These are phyloP conservation scores for Scaptodrosophila latifasciaeformis DNA, from an alignment of 2,888 invertebrate species.

Conservation along the genomic window DNA sequence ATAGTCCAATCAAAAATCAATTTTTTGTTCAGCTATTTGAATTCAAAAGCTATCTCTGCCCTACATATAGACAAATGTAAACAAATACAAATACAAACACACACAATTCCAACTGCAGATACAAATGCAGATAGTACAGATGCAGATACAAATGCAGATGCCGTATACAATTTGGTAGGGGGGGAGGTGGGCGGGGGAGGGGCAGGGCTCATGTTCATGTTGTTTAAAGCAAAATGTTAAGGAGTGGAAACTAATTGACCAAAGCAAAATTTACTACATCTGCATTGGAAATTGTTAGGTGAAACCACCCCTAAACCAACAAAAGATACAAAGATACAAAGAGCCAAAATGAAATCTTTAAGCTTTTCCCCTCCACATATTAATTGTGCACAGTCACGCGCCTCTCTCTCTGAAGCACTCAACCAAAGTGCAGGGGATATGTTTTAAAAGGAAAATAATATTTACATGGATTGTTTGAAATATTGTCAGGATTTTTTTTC, in stretches of 20 bases:
- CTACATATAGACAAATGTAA: not conserved
- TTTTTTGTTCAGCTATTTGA: not conserved
- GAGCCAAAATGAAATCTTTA: too few species aligned
- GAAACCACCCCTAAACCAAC: too few species aligned
- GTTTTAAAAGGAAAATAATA: too few species aligned
- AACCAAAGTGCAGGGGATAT: too few species aligned
- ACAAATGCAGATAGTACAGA: not conserved
- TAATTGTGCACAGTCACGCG: too few species aligned
- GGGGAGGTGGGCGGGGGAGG: not conserved
- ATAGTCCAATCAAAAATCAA: not conserved
- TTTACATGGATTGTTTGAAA: too few species aligned
- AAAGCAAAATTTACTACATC: constrained; percentile 63
- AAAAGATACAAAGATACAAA: too few species aligned
- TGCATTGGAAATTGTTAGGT: constrained; percentile 46
- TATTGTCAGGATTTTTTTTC: too few species aligned
- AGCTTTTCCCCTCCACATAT: too few species aligned
- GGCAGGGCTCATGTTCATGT: not conserved
- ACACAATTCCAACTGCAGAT: not conserved
- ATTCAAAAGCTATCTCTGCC: too few species aligned
- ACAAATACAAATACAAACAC: not conserved
- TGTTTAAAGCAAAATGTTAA: constrained; percentile 26
- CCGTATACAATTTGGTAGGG: too few species aligned
- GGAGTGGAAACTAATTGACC: constrained; percentile 56
- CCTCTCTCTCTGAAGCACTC: too few species aligned
- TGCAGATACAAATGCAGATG: not conserved